Evolutionary conservation across 2,888 invertebrate species (phyloP), one percentile per base, ranked within the genome.

Genomic region (Aethes cnicana): DNA sequence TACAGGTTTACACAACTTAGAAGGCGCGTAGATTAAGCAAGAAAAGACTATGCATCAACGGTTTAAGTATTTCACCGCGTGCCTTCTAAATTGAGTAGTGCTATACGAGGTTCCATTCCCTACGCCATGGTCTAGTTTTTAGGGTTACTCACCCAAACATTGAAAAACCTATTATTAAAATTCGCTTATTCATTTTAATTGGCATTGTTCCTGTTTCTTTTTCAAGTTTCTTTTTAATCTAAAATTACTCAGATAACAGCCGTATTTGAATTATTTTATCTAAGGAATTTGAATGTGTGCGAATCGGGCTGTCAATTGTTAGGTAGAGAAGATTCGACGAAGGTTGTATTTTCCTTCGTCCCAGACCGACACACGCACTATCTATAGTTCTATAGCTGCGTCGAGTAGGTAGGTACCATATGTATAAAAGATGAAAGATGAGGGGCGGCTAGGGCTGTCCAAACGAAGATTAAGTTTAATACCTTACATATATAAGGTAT

Each of bases 331-430:
- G 46, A 58, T 56, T 56, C 55, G 55, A 61, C 59, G 58, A 61
- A 63, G 69, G 71, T 69, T 72, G 64, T 52, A 54, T 63, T 66
- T 64, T 63, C 65, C 64, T 61, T 63, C 62, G 56, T 59, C 63
- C 55, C 53, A 44, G 53, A 11, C 33, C 33, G 32, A 17, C 11
- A 20, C n/a, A 32, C 30, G 20, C 17, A 23, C 48, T 42, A 35
- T n/a, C n/a, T n/a, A n/a, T n/a, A n/a, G n/a, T n/a, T n/a, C n/a
- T n/a, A n/a, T n/a, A n/a, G n/a, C n/a, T n/a, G n/a, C n/a, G n/a
- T n/a, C n/a, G n/a, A n/a, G n/a, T n/a, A n/a, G n/a, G n/a, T n/a
- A n/a, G n/a, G n/a, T n/a, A n/a, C n/a, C n/a, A n/a, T n/a, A 36
- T 43, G 20, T 41, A 26, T 43, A 43, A 43, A 43, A 49, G 43